Base-by-base conservation (phyloP, 2,888 invertebrate genomes). In the Diachrysia chrysitis region DNA sequence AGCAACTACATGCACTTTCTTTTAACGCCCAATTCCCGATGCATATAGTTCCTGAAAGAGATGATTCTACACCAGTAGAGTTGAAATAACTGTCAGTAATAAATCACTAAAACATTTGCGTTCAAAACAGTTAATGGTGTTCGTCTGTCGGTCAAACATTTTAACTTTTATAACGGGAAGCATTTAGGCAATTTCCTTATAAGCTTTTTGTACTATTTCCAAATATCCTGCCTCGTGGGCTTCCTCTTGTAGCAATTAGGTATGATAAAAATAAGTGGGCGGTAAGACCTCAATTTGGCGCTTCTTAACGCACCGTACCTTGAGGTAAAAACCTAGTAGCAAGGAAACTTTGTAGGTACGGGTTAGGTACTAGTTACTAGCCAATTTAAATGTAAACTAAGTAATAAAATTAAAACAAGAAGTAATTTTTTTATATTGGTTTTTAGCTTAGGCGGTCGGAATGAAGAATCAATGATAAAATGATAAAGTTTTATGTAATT, bases 171-270 rank as follows among this genome's bases (percentile, higher is more conserved):
- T 71, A 73, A 82, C 84, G 83, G 87, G 88, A 89, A 86, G 78
- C 83, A 77, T 84, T 88, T 85, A 82, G 78, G 81, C 86, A 83
- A 85, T 87, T 89, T 86, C 87, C 84, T 89, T 76, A 79, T 87
- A 82, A 86, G 76, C 80, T 83, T 77, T 81, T 79, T 80, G 76
- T 79, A 76, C 85, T 87, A 87, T 89, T 90, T 89, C 83, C 69
- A 86, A 86, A 90, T 86, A 89, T 88, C 88, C 88, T 88, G 88
- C 69, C 69, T 69, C 64, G 67, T 64, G 62, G 62, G 71, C 74
- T 83, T 80, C 79, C 75, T 83, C 73, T 78, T 61, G 53, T n/a
- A n/a, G 63, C 66, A 65, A 62, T 42, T 67, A n/a, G n/a, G n/a
- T n/a, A 71, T 75, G 48, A 42, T 63, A 55, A 60, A 69, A 56